These are phyloP conservation scores for Crypturellus tataupa DNA, from an alignment of 2,797 vertebrate genomes.

Conservation along the genomic window DNA sequence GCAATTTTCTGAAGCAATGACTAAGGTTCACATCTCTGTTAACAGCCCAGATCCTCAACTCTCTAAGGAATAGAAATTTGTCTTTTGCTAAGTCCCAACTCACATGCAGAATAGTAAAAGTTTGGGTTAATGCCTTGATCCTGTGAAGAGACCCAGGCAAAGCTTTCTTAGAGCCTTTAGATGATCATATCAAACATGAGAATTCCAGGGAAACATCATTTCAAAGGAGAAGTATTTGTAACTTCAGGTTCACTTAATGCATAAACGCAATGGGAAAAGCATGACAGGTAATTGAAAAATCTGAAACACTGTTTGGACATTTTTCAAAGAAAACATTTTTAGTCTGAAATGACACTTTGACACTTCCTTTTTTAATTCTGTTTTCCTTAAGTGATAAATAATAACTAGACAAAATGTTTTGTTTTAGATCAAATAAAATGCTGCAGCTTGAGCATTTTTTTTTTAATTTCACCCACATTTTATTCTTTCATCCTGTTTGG, in stretches of 20 bases:
- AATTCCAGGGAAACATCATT: not conserved
- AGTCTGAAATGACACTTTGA: not conserved
- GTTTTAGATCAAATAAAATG: not conserved
- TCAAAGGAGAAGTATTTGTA: not conserved
- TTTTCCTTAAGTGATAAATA: slow-evolving; percentile 17
- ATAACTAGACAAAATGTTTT: slow-evolving; percentile 9
- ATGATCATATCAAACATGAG: not conserved
- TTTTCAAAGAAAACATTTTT: slow-evolving; percentile 5
- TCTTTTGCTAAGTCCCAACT: not conserved
- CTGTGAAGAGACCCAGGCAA: not conserved
- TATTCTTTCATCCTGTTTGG: not conserved
- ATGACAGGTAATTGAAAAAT: not conserved
- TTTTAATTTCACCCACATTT: not conserved
- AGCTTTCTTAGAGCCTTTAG: not conserved
- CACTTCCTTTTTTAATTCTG: not conserved
- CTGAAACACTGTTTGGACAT: not conserved
- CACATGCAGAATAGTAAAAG: not conserved
- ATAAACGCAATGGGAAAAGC: not conserved
- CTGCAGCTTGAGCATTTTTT: not conserved
- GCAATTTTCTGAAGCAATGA: not conserved
- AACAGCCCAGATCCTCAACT: not conserved
- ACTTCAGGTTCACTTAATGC: not conserved
- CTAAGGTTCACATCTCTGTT: not conserved
- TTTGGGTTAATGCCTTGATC: not conserved
- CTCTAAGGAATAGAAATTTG: not conserved